Base-by-base conservation (phyloP, 1,140 invertebrate genomes). In the Micrasema minimum region DNA sequence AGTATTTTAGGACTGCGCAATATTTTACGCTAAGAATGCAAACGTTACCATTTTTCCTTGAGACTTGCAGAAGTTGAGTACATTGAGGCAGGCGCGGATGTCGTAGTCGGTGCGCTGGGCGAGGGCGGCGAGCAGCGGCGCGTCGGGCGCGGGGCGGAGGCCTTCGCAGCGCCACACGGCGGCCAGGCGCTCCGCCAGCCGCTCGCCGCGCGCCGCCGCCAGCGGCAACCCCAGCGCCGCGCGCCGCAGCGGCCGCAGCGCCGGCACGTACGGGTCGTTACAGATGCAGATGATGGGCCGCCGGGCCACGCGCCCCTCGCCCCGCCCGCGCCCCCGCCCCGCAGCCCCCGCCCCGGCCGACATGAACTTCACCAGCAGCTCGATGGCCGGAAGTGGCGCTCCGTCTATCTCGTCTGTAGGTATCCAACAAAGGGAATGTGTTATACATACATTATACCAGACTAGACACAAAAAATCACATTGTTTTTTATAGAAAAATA, bases 251-350 rank as follows among this genome's bases (percentile, higher is more conserved):
- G 85, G 90, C 78, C 95, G 87, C 61, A 99, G 84, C 0, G 96
- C 90, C 37, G 95, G 91, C 12, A 91, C 91, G 80, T 97, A 98
- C 76, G 93, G 85, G 79, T 99, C 96, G 83, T 99, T 99, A 78
- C 97, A 99, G 76, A 99, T 98, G 80, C 96, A 98, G 76, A 99
- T 96, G 9, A 99, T 90, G 0, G 97, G 97, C 72, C 97, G 83
- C 62, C 88, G 87, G 50, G 93, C 82, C 72, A 90, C 80, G 69
- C 85, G 85, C 77, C 61, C 76, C 80, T 82, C 77, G 50, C 75
- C 85, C 80, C 84, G 88, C 3, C n/a, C n/a, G 82, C 84, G 88
- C 82, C 80, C 84, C 67, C 78, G 87, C 88, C 50, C 76, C 75
- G 38, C 77, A 71, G 23, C 83, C 80, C 78, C 88, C 46, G 88